A percentile compares a stretch with the other conserved stretches of the same genome.
Evolutionary conservation across 2,888 invertebrate genomes (phyloP).

Genomic region (Furcula furcula): DNA sequence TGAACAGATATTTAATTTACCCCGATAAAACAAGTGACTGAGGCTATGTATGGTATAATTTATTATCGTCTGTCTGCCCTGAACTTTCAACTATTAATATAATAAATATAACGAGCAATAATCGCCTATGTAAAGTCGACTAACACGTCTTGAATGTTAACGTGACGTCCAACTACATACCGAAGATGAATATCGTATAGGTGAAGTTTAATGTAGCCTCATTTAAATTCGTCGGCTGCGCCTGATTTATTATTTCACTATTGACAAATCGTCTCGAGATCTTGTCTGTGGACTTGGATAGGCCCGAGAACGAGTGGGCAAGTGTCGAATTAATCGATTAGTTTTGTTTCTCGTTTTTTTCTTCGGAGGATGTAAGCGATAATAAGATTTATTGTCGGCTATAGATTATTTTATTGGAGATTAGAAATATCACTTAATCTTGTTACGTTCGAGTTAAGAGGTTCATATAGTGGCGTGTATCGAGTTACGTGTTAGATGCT

Average conservation of each 20-base stretch:
- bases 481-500: no score
- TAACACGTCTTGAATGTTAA: background rate
- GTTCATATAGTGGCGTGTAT: background rate
- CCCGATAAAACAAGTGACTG: no score
- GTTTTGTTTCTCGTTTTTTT: conserved; percentile 11
- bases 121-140: background rate
- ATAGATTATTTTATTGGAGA: conserved; percentile 1
- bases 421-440: conserved; percentile 1
- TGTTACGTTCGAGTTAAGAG: background rate
- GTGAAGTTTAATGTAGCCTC: conserved; percentile 27
- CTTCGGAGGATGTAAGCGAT: conserved; percentile 18
- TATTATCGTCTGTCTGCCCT: no score
- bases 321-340: conserved; percentile 25
- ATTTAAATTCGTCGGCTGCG: conserved; percentile 30
- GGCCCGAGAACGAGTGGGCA: conserved; percentile 15
- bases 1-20: no score
- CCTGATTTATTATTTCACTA: conserved; percentile 33
- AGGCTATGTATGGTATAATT: no score
- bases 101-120: background rate
- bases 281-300: conserved; percentile 21
- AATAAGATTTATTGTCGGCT: conserved; percentile 19
- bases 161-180: conserved; percentile 16
- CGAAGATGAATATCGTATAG: conserved; percentile 24
- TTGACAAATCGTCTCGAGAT: conserved; percentile 33
- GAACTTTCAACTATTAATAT: background rate